Evolutionary conservation across 2,888 invertebrate genomes (phyloP).

Genomic region (Lasius fuliginosus): DNA sequence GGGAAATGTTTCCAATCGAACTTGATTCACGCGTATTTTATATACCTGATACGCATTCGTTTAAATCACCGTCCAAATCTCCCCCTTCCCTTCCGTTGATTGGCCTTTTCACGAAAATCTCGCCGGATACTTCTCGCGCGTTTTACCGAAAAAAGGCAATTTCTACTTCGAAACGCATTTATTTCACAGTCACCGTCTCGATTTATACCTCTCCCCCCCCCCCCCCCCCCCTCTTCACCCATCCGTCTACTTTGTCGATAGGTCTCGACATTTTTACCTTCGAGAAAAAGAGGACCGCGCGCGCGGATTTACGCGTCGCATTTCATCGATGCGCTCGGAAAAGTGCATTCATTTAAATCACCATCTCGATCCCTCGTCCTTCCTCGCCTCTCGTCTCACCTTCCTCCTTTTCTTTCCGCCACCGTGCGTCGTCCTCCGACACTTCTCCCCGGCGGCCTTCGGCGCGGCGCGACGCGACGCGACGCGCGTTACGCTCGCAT

Average conservation of each 20-base stretch:
- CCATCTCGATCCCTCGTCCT: slow-evolving; percentile 24
- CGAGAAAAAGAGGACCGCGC: neutral
- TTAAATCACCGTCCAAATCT: neutral
- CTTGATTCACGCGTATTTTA: neutral
- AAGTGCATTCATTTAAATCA: slow-evolving; percentile 50
- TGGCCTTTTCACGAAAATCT: neutral
- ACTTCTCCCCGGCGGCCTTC: slow-evolving; percentile 36
- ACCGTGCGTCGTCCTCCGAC: neutral
- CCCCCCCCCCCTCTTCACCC: neutral
- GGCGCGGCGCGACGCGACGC: slow-evolving; percentile 22
- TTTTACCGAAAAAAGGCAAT: neutral
- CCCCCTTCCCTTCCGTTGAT: neutral
- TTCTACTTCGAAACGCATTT: neutral
- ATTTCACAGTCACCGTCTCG: slow-evolving; percentile 2
- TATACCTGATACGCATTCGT: neutral
- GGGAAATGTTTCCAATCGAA: neutral
- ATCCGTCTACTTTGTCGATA: neutral
- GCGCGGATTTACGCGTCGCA: neutral
- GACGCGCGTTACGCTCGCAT: slow-evolving; percentile 59
- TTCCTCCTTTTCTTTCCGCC: neutral
- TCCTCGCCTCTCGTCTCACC: neutral
- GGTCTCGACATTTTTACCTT: neutral
- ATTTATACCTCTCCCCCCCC: too few relatives aligned
- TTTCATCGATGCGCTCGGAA: slow-evolving; percentile 6
- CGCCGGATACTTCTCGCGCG: neutral